Base-by-base conservation (phyloP, 2,797 vertebrate species). In the Cynopterus sphinx region DNA sequence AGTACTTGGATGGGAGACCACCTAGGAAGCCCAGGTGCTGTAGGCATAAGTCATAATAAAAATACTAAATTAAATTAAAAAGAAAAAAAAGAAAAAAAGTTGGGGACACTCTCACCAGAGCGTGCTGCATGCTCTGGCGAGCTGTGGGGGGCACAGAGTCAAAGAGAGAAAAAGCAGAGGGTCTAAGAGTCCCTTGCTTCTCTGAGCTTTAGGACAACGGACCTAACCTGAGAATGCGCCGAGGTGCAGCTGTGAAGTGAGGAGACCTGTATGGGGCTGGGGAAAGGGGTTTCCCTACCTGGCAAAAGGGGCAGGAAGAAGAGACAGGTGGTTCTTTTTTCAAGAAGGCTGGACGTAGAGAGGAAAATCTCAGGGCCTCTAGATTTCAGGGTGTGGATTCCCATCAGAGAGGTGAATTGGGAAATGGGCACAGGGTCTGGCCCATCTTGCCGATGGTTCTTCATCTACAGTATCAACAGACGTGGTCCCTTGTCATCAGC, bases 361-460 rank as follows among this genome's bases (percentile, higher is more conserved):
- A 10, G 41, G 55, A 13, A 51, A 36, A 5, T 78, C 5, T 61
- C 41, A 0, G 28, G 33, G 41, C 46, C 16, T 57, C 0, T 11
- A 0, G 4, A 53, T 24, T 26, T 26, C 49, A 33, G n/a, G 6
- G 41, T 28, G 41, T 24, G 0, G 6, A 13, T 70, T 46, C 49
- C 67, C 9, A 36, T 51, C 61, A 70, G 26, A 17, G 28, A 92
- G 77, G 36, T 22, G 51, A 46, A 13, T 5, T n/a, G 39, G 43
- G 33, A 33, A 51, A 49, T 2, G n/a, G 31, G 10, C 55, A 17
- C 28, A 0, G 22, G 31, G 43, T n/a, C 19, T 3, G 53, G 21
- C 59, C 83, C n/a, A 33, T 33, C 75, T 93, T 92, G 51, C 78
- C 63, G 33, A 16, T 53, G 49, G 9, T 43, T 68, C 87, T 71